These are phyloP conservation scores for Sakesphorus luctuosus DNA, from an alignment of 2,113 vertebrate genomes.

Conservation along the genomic window DNA sequence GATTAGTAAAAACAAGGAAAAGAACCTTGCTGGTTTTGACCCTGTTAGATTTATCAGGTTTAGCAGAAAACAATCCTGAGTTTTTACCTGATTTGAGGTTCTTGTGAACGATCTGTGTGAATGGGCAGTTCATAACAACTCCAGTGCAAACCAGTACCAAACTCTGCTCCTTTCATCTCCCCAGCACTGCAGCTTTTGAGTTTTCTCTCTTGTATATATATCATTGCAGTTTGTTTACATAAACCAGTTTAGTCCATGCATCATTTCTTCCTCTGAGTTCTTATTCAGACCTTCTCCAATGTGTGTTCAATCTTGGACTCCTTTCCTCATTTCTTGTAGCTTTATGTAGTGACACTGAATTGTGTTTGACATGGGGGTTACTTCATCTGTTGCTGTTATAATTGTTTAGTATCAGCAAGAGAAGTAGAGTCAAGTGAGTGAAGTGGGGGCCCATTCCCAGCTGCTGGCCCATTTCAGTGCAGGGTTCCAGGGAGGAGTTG, in stretches of 20 bases:
- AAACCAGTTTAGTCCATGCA: neutral
- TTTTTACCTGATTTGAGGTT: neutral
- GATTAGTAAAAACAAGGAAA: neutral
- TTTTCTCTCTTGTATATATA: neutral
- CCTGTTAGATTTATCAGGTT: neutral
- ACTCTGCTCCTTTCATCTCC: neutral
- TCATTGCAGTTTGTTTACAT: neutral
- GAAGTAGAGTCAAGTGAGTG: neutral
- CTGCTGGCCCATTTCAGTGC: neutral
- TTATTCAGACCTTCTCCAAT: neutral
- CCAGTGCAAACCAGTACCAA: neutral
- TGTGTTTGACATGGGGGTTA: neutral
- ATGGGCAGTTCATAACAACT: neutral
- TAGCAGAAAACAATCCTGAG: neutral
- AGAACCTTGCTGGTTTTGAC: neutral
- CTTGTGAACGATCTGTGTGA: neutral
- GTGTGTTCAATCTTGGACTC: neutral
- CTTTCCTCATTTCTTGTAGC: neutral
- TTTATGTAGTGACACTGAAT: neutral
- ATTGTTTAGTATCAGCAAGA: neutral
- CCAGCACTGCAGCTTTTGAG: neutral
- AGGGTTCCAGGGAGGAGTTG: neutral
- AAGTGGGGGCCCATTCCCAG: neutral
- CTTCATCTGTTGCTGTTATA: neutral
- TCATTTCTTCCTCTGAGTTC: neutral